These are phyloP conservation scores for Cricetomys ansorgei DNA, from an alignment of 2,113 vertebrate genomes.

Conservation along the genomic window DNA sequence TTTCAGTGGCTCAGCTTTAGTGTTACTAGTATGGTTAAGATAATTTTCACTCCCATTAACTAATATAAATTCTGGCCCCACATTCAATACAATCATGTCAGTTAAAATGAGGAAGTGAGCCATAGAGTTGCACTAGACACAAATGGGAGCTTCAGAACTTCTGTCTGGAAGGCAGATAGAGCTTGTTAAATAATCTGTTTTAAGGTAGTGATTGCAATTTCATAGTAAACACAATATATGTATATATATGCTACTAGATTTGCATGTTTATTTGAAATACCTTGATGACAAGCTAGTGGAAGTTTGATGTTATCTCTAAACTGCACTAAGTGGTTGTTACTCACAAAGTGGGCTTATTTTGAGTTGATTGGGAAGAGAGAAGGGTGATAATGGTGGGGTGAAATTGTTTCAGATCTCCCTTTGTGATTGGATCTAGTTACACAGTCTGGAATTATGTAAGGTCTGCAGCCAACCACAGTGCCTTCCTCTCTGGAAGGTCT, in stretches of 20 bases:
- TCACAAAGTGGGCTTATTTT: not conserved
- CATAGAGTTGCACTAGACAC: not conserved
- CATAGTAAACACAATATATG: not conserved
- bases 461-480: not conserved
- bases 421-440: not conserved
- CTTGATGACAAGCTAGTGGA: not conserved
- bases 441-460: not conserved
- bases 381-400: not conserved
- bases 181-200: not conserved
- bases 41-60: not conserved
- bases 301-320: conserved; percentile 4
- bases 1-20: not conserved
- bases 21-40: not conserved
- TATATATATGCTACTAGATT: not conserved
- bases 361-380: not conserved
- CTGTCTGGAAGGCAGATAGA: not conserved
- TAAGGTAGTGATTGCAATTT: conserved; percentile 3
- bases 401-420: not conserved
- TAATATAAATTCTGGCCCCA: conserved; percentile 12
- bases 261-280: conserved; percentile 46
- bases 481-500: not conserved
- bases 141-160: not conserved
- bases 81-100: not conserved
- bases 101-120: conserved; percentile 24
- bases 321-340: not conserved